Conservation (phyloP, 2,888 invertebrate genomes). For the Meteorus cinctellus region DNA sequence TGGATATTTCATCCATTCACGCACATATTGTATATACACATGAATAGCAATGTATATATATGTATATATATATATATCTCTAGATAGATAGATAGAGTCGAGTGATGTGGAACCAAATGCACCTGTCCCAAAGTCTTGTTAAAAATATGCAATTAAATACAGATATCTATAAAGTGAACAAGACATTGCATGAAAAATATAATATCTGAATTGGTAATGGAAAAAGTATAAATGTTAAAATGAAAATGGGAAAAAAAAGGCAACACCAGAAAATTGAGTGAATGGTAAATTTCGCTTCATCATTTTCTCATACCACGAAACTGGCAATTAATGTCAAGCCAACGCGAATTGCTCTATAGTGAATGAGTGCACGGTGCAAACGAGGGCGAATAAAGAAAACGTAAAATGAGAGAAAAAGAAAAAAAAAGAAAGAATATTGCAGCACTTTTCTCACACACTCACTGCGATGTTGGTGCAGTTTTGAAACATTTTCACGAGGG, state of each 20-base stretch:
- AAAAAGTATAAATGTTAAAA: not conserved
- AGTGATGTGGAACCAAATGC: not conserved
- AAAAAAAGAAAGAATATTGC: not conserved
- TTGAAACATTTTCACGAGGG: constrained; percentile 26
- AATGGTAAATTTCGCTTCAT: not conserved
- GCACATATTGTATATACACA: not conserved
- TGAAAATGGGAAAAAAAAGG: no score
- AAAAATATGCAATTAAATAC: constrained; percentile 12
- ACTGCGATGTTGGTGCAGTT: not conserved
- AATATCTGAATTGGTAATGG: not conserved
- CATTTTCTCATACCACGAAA: not conserved
- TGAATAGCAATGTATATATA: not conserved
- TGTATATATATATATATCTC: not conserved
- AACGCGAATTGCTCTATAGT: constrained; percentile 11
- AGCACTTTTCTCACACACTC: not conserved
- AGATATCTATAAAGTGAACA: not conserved
- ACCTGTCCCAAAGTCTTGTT: not conserved
- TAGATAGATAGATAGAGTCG: not conserved
- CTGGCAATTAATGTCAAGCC: constrained; percentile 9
- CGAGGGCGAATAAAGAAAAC: not conserved
- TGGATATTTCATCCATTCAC: not conserved
- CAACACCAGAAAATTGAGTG: not conserved
- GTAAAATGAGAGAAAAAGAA: not conserved
- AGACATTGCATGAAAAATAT: not conserved
- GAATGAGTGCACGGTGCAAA: not conserved